These are phyloP conservation scores for Acleris emargana DNA, from an alignment of 2,888 invertebrate genomes.

Conservation along the genomic window DNA sequence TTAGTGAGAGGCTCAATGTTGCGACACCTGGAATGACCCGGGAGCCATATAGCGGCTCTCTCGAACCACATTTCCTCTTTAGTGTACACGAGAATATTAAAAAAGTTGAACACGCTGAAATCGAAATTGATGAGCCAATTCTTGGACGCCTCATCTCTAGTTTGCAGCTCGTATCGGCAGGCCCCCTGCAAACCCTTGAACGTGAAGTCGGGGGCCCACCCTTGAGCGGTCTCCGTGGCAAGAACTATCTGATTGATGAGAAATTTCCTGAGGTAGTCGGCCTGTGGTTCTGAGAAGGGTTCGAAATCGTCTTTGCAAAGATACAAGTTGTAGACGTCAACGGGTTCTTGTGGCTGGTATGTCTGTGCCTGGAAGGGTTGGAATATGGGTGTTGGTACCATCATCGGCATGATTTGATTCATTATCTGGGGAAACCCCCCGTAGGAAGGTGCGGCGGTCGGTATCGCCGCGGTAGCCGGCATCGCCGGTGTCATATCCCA, in stretches of 20 bases:
- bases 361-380: constrained; percentile 17
- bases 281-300: constrained; percentile 55
- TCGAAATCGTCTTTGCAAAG: constrained; percentile 72
- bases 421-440: constrained; percentile 9
- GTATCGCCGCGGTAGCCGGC: background rate
- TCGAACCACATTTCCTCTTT: constrained; percentile 75
- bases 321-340: constrained; percentile 52
- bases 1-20: constrained; percentile 65
- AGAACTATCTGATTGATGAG: constrained; percentile 60
- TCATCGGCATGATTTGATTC: constrained; percentile 30
- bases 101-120: constrained; percentile 58
- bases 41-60: constrained; percentile 74
- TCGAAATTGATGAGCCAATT: constrained; percentile 67
- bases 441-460: constrained; percentile 16
- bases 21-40: constrained; percentile 64
- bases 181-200: constrained; percentile 64
- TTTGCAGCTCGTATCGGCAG: constrained; percentile 63
- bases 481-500: constrained; percentile 48
- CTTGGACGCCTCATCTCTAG: constrained; percentile 58
- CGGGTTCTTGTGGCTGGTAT: constrained; percentile 18
- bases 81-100: constrained; percentile 67
- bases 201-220: constrained; percentile 66
- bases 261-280: constrained; percentile 57
- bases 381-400: constrained; percentile 36
- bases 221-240: constrained; percentile 51